Percentiles rank a stretch among this genome's conserved stretches.
phyloP scores from a whole-genome alignment of 2,888 invertebrate genomes.

The Leucozona laternaria region DNA sequence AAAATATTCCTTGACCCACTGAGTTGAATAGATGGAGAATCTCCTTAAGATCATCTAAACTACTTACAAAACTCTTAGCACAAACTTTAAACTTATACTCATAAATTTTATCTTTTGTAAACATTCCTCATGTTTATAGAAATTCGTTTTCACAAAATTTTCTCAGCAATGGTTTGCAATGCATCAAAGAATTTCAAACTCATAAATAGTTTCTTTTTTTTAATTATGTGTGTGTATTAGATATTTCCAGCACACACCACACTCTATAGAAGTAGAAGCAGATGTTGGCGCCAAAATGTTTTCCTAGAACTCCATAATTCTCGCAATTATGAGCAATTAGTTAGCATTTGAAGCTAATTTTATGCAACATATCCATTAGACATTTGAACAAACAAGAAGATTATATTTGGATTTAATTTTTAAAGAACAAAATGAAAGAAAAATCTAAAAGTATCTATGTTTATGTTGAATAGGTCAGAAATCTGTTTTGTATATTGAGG shows the following conservation, averaged over 20 bases:
- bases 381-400: constrained; percentile 6
- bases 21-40: neutral
- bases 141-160: neutral
- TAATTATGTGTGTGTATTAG: too few species aligned
- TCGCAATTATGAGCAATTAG: constrained; percentile 49
- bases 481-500: constrained; percentile 12
- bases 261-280: neutral
- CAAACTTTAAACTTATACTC: neutral
- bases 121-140: neutral
- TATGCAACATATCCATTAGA: constrained; percentile 16
- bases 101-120: constrained; percentile 1
- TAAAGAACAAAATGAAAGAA: neutral
- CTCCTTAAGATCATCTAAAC: neutral
- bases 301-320: constrained; percentile 30
- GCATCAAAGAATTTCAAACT: constrained; percentile 8
- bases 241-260: constrained; percentile 2
- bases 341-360: constrained; percentile 12
- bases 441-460: neutral
- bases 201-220: constrained; percentile 7
- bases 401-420: constrained; percentile 1
- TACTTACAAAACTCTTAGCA: neutral
- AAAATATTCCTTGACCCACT: neutral
- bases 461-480: neutral
- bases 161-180: neutral
- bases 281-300: constrained; percentile 49